These are phyloP conservation scores for Aptenodytes patagonicus DNA, from an alignment of 2,113 vertebrate genomes.

Conservation along the genomic window DNA sequence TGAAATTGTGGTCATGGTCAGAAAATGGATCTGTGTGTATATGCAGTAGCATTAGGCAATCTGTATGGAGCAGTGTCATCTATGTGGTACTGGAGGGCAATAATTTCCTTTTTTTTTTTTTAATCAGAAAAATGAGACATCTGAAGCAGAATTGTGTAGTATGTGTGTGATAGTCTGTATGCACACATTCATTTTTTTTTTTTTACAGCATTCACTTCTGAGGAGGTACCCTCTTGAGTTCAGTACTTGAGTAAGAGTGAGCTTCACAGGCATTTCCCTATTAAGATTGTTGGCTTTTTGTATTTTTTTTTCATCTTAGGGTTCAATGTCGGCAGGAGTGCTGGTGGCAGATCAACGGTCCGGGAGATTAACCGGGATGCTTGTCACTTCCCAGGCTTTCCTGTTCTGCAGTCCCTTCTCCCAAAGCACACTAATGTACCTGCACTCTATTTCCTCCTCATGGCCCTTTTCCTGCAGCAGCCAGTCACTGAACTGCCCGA, in stretches of 20 bases:
- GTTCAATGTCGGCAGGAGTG: conserved; percentile 95
- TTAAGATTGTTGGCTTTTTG: not conserved
- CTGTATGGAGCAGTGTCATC: not conserved
- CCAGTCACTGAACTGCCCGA: conserved; percentile 94
- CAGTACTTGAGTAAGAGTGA: not conserved
- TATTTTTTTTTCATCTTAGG: conserved; percentile 62
- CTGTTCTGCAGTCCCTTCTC: conserved; percentile 90
- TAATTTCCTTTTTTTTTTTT: not conserved
- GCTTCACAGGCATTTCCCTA: not conserved
- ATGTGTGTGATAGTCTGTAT: not conserved
- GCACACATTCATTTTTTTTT: not conserved
- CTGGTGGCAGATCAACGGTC: conserved; percentile 89
- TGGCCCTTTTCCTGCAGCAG: conserved; percentile 98
- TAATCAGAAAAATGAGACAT: not conserved
- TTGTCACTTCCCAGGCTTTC: conserved; percentile 95
- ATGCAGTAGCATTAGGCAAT: not conserved
- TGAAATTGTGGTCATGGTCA: not conserved
- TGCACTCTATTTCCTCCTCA: conserved; percentile 96
- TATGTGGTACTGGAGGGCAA: not conserved
- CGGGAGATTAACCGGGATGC: conserved; percentile 97
- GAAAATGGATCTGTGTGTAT: not conserved
- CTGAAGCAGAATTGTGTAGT: not conserved
- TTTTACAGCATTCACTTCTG: not conserved
- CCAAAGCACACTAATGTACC: conserved; percentile 97
- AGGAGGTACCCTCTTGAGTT: not conserved